These are phyloP conservation scores for Hydrolagus affinis DNA, from an alignment of 2,113 vertebrate species.

Conservation along the genomic window DNA sequence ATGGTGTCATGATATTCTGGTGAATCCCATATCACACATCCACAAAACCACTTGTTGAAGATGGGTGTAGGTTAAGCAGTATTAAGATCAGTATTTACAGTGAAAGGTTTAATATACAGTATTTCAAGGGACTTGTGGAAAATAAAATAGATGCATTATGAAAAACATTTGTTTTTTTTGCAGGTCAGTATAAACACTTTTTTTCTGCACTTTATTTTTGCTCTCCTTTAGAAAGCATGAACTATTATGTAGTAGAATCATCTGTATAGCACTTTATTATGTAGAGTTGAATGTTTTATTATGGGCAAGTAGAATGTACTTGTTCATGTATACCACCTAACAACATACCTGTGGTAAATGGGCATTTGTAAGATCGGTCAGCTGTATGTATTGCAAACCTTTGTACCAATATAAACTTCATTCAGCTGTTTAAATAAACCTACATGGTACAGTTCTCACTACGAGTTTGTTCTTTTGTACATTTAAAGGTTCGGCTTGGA, in stretches of 20 bases:
- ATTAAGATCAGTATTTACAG: not conserved
- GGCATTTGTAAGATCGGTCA: not conserved
- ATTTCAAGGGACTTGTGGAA: not conserved
- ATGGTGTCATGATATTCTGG: not conserved
- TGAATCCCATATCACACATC: not conserved
- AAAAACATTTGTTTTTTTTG: not conserved
- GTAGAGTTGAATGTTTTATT: not conserved
- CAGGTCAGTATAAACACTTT: not conserved
- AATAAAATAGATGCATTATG: not conserved
- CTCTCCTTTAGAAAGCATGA: slow-evolving; percentile 13
- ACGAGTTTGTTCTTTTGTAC: not conserved
- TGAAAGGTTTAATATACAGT: not conserved
- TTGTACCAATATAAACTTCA: not conserved
- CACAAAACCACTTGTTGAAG: not conserved
- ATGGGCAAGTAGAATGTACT: slow-evolving; percentile 8
- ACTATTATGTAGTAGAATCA: not conserved
- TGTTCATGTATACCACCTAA: not conserved
- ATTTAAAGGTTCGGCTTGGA: not conserved
- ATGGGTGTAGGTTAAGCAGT: not conserved
- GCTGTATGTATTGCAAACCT: not conserved
- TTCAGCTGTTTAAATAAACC: not conserved
- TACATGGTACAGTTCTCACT: not conserved
- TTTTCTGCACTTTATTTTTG: slow-evolving; percentile 21
- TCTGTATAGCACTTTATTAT: not conserved
- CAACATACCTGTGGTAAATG: not conserved